These are phyloP conservation scores for Drosophila atripex DNA, from an alignment of 2,888 invertebrate species.

Conservation along the genomic window DNA sequence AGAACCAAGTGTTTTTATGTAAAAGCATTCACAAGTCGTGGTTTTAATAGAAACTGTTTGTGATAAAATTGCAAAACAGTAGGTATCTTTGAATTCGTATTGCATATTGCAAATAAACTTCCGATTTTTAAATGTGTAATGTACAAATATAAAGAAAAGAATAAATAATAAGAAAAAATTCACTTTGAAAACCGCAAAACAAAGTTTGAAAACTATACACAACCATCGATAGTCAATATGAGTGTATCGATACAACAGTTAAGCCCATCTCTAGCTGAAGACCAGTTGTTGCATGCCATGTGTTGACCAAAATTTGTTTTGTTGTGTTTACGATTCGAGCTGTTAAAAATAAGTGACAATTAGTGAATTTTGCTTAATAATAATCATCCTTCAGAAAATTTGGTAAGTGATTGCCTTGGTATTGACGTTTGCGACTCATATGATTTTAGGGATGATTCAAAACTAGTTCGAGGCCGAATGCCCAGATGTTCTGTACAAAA, in stretches of 20 bases:
- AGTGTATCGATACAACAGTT: neutral
- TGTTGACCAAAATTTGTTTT: slow-evolving; percentile 26
- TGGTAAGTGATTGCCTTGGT: neutral
- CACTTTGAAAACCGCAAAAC: no score
- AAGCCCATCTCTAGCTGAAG: neutral
- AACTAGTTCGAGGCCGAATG: neutral
- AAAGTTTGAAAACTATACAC: neutral
- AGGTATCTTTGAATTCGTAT: neutral
- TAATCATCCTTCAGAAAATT: neutral
- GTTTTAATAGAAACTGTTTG: neutral
- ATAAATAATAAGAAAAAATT: no score
- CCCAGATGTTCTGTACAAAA: neutral
- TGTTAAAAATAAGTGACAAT: neutral
- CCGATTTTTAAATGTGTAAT: neutral
- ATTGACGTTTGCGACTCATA: neutral
- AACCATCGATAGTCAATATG: neutral
- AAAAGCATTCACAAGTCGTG: neutral
- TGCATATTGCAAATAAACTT: neutral
- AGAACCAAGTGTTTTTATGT: neutral
- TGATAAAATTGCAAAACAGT: neutral
- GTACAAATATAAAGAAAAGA: no score
- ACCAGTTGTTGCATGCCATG: slow-evolving; percentile 72
- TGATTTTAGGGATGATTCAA: neutral
- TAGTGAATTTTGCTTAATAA: neutral
- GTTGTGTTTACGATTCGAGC: slow-evolving; percentile 52